Conservation (phyloP, 2,888 invertebrate species). For the Drosophila diplacantha region DNA sequence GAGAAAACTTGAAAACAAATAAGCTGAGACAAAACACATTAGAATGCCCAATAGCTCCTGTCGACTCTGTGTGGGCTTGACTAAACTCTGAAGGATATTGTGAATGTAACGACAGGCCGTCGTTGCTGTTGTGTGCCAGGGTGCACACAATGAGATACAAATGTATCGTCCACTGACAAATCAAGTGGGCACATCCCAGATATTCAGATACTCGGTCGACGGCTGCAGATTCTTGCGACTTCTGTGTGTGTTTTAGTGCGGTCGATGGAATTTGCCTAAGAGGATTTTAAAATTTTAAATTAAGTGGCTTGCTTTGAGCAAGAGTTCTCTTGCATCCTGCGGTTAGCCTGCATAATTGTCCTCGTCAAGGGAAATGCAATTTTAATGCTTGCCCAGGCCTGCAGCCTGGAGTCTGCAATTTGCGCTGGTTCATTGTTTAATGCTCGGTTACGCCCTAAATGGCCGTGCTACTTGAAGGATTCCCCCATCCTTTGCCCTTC, state of each 20-base stretch:
- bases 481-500: background rate
- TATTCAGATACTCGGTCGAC: slow-evolving; percentile 7
- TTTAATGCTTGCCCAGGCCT: slow-evolving; percentile 35
- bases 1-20: slow-evolving; percentile 56
- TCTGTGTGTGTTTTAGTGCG: slow-evolving; percentile 58
- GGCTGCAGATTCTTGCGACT: slow-evolving; percentile 40
- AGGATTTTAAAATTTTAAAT: slow-evolving; percentile 61
- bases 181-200: slow-evolving; percentile 49
- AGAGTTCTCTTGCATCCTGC: slow-evolving; percentile 34
- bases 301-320: slow-evolving; percentile 58
- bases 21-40: slow-evolving; percentile 56
- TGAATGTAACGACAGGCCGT: slow-evolving; percentile 56
- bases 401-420: slow-evolving; percentile 19
- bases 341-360: slow-evolving; percentile 60
- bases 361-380: slow-evolving; percentile 46
- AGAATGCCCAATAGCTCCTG: slow-evolving; percentile 40
- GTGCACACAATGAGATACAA: slow-evolving; percentile 45
- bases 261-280: slow-evolving; percentile 60
- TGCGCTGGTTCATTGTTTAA: slow-evolving; percentile 42
- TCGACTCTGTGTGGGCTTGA: slow-evolving; percentile 46
- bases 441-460: slow-evolving; percentile 44
- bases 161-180: slow-evolving; percentile 57
- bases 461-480: slow-evolving; percentile 55
- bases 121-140: slow-evolving; percentile 18
- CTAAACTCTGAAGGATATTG: slow-evolving; percentile 53